Conservation (phyloP, 2,888 invertebrate genomes). For the Celastrina argiolus region DNA sequence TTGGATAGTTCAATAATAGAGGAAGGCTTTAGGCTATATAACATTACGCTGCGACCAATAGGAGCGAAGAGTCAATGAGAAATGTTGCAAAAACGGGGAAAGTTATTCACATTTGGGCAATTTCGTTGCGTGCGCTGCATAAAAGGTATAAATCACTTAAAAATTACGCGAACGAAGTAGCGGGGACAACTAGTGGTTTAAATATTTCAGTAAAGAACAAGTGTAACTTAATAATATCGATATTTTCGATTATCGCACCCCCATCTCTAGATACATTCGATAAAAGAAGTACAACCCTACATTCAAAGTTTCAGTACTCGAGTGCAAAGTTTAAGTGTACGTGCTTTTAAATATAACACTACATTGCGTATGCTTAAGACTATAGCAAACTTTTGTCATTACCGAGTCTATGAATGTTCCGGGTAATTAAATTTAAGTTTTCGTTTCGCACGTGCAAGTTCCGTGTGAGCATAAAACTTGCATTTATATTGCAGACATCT, state of each 20-base stretch:
- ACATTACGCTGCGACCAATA: no score
- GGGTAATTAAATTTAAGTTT: background rate
- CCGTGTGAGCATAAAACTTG: background rate
- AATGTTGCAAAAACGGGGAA: no score
- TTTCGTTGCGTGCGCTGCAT: no score
- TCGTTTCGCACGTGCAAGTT: background rate
- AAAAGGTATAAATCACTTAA: no score
- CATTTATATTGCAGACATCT: background rate
- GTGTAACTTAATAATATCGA: background rate
- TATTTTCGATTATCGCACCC: constrained; percentile 26
- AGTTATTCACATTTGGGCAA: no score
- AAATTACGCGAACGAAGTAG: no score
- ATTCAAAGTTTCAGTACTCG: constrained; percentile 48
- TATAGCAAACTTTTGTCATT: constrained; percentile 12
- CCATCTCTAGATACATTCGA: constrained; percentile 58
- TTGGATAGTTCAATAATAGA: no score
- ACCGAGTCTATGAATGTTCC: background rate
- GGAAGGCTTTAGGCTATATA: no score
- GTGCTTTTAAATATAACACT: constrained; percentile 33
- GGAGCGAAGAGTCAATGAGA: no score
- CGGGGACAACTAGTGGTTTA: no score
- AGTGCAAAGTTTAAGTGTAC: constrained; percentile 38
- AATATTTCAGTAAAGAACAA: no score
- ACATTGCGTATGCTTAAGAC: constrained; percentile 19
- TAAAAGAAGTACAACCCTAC: constrained; percentile 42